Base-by-base conservation (phyloP, 2,888 invertebrate species). In the Rotaria magnacalcarata region DNA sequence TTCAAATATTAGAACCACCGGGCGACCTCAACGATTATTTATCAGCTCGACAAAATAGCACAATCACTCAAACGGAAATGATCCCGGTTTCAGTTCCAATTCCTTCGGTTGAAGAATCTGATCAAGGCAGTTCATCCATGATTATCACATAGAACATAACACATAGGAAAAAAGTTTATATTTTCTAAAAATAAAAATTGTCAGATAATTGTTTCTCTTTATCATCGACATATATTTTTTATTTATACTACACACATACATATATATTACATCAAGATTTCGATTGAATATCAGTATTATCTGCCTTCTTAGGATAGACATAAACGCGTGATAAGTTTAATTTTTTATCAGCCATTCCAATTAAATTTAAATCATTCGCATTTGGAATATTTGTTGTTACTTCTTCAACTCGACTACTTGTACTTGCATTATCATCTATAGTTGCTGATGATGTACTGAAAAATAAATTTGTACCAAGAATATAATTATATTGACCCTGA, bases 401-500 rank as follows among this genome's bases (percentile, higher is more conserved):
- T 19, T 67, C 67, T 41, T 67, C 67, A 8, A n/a, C 11, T 47
- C 47, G 80, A 47, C 41, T 41, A 47, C 47, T 47, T 2, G 47
- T 80, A n/a, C 47, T 47, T 24, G 24, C 8, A 80, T 47, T 80
- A 19, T 67, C 67, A 67, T 67, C 67, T 3, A 24, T 80, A 6
- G 43, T 10, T 47, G 80, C 8, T 10, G 80, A 80, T 47, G 80
- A 47, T 24, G 80, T 80, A 47, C 47, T 80, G 24, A 80, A 80
- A 34, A 80, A 80, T 47, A 80, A 10, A 47, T 80, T 80, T 80
- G 80, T 80, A n/a, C 80, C 80, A 21, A 80, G 47, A 47, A 80
- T 47, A 47, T 80, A 80, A 43, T 80, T 47, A 16, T 80, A 80
- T 47, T 80, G 80, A 24, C 80, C 80, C n/a, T 80, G 80, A 47